phyloP scores from a whole-genome alignment of 2,113 vertebrate species.

The Vulpes ferrilata region DNA sequence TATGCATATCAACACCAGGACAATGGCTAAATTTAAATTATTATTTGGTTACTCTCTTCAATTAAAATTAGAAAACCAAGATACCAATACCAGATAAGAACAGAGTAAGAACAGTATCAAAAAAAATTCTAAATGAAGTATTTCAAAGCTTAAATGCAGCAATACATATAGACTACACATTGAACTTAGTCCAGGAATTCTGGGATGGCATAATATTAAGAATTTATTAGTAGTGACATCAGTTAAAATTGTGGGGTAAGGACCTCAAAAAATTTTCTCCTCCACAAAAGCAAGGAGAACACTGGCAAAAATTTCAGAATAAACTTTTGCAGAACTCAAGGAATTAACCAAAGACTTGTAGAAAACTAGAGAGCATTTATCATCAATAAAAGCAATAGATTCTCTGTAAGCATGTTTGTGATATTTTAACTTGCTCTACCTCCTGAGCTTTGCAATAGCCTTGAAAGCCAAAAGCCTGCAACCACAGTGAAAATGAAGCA shows the following conservation, averaged over 20 bases:
- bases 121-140: conserved; percentile 12
- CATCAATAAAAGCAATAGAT: neutral
- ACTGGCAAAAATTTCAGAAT: neutral
- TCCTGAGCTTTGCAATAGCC: neutral
- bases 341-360: neutral
- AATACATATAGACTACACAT: neutral
- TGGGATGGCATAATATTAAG: neutral
- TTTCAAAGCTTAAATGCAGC: neutral
- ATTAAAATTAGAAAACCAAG: neutral
- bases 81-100: neutral
- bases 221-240: neutral
- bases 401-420: neutral
- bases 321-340: neutral
- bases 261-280: neutral
- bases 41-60: neutral
- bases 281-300: neutral
- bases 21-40: neutral
- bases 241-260: neutral
- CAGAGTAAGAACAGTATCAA: neutral
- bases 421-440: neutral
- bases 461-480: neutral
- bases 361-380: neutral
- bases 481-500: neutral
- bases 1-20: neutral
- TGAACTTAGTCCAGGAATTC: neutral